Base-by-base conservation (phyloP, 2,797 vertebrate species). In the Gadopsis marmoratus region DNA sequence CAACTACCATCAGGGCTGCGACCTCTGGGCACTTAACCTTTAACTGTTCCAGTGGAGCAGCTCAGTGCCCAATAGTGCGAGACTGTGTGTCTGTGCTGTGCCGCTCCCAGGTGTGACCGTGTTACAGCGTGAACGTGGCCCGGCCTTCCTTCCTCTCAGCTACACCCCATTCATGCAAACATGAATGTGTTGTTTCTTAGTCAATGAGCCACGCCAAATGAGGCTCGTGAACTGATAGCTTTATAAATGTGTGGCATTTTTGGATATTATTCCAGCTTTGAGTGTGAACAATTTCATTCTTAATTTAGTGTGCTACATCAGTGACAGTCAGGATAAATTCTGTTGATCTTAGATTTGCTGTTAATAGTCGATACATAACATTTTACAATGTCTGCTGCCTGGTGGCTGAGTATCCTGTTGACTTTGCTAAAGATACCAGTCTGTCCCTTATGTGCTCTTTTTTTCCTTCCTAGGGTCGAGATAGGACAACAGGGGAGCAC, bases 11-110 rank as follows among this genome's bases (percentile, higher is more conserved):
- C 80, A 81, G 78, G 85, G 78, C 88, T 68, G 59, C 3, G 76
- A 89, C 88, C 93, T 88, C 26, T 82, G 81, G 65, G 66, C 82
- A 88, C 87, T 90, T 91, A 89, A 93, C 91, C 91, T 93, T 92
- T 90, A 77, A 78, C 85, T 82, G 88, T 91, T 92, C 83, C 87
- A 76, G 64, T 71, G 85, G 79, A 82, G 89, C 78, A 66, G 73
- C 83, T 90, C 79, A 41, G 76, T 69, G 84, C 51, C 79, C 79
- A 78, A 45, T 74, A 82, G 86, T 76, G 86, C 63, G 43, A 83
- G 78, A 74, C 78, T 12, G 72, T 59, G 72, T 9, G 71, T 73
- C 69, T 33, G 50, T 14, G 67, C 66, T n/a, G 75, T 41, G 54
- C 79, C 11, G 82, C 64, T 86, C 78, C 84, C 90, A 94, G 91